Percentiles rank a stretch among this genome's conserved stretches.
Conservation (phyloP, 2,797 vertebrate species). For the Morus bassanus region DNA sequence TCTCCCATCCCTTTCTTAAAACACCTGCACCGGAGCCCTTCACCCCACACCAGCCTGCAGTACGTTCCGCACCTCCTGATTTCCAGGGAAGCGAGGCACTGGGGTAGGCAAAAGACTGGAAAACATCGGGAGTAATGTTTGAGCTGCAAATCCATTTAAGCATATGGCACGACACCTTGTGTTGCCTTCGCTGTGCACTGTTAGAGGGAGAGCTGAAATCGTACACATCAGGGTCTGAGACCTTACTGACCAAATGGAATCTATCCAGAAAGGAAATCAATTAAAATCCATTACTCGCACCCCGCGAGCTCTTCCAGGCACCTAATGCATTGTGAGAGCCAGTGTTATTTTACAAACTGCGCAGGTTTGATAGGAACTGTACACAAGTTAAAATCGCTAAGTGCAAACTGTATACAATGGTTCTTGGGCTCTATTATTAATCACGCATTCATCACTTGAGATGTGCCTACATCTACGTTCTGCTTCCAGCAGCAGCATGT, state of each 20-base stretch:
- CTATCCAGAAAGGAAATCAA: constrained; percentile 24
- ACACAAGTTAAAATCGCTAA: neutral
- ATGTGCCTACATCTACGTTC: neutral
- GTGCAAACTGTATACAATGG: neutral
- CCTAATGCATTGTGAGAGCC: neutral
- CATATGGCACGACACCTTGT: neutral
- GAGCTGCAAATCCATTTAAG: neutral
- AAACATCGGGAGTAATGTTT: neutral
- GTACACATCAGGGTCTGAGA: neutral
- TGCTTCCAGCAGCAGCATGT: neutral
- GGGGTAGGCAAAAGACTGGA: neutral
- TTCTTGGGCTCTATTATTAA: constrained; percentile 19
- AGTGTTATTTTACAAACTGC: constrained; percentile 20
- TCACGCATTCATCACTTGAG: neutral
- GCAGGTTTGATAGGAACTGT: neutral
- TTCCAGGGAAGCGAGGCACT: neutral
- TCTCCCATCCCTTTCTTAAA: neutral
- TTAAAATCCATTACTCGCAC: constrained; percentile 26
- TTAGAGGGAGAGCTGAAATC: neutral
- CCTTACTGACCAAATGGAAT: neutral
- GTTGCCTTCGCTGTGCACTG: accelerated
- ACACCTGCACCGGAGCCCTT: neutral
- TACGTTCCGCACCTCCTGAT: accelerated
- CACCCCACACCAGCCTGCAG: neutral
- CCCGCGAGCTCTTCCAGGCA: neutral